phyloP scores from a whole-genome alignment of 2,888 invertebrate genomes.

The Therioaphis trifolii region DNA sequence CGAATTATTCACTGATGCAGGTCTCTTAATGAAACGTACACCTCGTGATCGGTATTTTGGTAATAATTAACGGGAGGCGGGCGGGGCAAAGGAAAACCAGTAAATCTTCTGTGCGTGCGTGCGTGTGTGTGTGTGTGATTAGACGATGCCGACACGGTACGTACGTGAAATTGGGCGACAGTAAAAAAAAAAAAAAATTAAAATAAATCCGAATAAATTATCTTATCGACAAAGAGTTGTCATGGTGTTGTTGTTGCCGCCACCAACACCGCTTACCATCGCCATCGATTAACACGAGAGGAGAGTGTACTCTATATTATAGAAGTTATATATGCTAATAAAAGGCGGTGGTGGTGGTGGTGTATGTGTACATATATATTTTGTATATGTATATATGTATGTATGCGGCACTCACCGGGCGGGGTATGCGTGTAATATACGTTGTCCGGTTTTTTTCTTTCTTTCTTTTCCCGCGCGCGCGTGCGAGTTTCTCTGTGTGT shows the following conservation, averaged over 20 bases:
- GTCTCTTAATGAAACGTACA: not conserved
- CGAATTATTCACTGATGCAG: not conserved
- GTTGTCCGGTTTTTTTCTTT: not conserved
- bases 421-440: not conserved
- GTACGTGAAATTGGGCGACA: slow-evolving; percentile 19
- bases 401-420: not conserved
- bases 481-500: no score
- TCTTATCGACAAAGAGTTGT: slow-evolving; percentile 4
- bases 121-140: not conserved
- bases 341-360: slow-evolving; percentile 36
- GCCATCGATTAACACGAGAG: slow-evolving; percentile 22
- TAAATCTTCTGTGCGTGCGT: not conserved
- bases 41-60: not conserved
- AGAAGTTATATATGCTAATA: slow-evolving; percentile 39
- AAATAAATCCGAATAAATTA: slow-evolving; percentile 47
- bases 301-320: not conserved
- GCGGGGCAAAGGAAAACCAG: not conserved
- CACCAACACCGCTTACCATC: not conserved
- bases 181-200: slow-evolving; percentile 1
- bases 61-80: not conserved
- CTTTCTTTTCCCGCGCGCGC: slow-evolving; percentile 4
- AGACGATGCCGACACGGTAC: not conserved
- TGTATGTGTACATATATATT: not conserved
- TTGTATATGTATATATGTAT: not conserved
- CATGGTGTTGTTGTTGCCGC: not conserved